Conservation (phyloP, 2,888 invertebrate genomes). For the Tortrix viridana region DNA sequence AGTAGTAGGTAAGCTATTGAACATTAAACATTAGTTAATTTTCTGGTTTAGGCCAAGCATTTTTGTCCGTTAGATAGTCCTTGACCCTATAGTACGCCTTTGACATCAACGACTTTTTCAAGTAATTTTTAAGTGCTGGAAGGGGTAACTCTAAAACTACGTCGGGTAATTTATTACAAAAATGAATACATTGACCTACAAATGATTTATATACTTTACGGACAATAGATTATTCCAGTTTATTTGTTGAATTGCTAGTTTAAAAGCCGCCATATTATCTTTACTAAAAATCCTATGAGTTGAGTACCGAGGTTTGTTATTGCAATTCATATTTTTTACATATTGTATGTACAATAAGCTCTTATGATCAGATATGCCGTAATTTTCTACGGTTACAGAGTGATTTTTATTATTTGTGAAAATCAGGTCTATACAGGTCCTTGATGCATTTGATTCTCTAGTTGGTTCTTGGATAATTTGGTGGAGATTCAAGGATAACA, state of each 20-base stretch:
- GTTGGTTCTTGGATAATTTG: background rate
- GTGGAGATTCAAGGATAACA: background rate
- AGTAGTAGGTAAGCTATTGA: no score
- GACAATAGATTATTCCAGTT: background rate
- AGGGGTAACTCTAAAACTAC: no score
- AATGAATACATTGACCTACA: no score
- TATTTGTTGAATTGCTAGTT: background rate
- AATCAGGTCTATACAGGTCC: slow-evolving; percentile 1
- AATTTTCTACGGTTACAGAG: background rate
- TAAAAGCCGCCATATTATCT: slow-evolving; percentile 1
- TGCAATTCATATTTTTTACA: background rate
- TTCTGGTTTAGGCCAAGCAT: no score
- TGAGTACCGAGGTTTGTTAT: background rate
- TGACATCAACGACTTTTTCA: no score
- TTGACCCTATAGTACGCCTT: no score
- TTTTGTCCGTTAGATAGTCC: no score
- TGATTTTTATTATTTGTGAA: background rate
- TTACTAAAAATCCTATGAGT: slow-evolving; percentile 4
- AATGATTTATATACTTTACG: no score
- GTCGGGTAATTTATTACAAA: no score
- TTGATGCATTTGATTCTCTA: background rate
- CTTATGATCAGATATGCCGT: slow-evolving; percentile 19
- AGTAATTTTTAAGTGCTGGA: no score
- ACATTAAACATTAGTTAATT: no score
- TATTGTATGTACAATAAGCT: background rate